Conservation (phyloP, 2,888 invertebrate species). For the Drosophila stalkeri region DNA sequence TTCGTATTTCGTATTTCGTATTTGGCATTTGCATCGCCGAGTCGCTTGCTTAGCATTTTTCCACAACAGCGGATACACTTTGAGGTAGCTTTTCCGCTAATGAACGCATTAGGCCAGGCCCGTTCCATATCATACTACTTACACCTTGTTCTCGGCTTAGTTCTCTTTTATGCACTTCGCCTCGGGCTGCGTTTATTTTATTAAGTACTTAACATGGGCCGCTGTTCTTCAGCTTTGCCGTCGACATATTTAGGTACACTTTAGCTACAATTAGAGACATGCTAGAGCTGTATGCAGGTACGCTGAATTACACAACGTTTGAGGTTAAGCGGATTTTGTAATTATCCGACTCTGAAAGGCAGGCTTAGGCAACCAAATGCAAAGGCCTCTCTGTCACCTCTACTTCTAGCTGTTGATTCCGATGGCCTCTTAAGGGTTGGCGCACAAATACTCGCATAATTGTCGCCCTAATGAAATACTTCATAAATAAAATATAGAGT, state of each 20-base stretch:
- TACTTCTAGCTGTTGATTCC: conserved; percentile 1
- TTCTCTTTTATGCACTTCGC: conserved; percentile 41
- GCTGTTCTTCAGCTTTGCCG: conserved; percentile 22
- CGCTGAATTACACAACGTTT: conserved; percentile 82
- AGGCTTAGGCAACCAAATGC: conserved; percentile 34
- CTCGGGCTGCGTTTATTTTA: conserved; percentile 34
- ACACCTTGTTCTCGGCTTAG: conserved; percentile 72
- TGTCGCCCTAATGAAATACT: conserved; percentile 8
- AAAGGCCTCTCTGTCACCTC: background rate
- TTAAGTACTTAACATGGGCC: conserved; percentile 48
- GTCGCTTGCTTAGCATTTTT: conserved; percentile 76
- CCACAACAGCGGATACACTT: conserved; percentile 74
- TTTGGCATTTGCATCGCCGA: conserved; percentile 44
- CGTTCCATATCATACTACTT: conserved; percentile 46
- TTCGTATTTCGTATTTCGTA: conserved; percentile 5
- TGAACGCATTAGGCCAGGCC: conserved; percentile 76
- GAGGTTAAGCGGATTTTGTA: conserved; percentile 83
- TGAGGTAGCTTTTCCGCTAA: conserved; percentile 81
- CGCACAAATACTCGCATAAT: conserved; percentile 13
- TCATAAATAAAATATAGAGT: background rate
- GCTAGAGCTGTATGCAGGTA: conserved; percentile 54
- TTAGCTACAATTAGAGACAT: conserved; percentile 69
- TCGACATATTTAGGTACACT: conserved; percentile 59
- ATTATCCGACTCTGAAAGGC: conserved; percentile 80
- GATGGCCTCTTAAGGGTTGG: conserved; percentile 14